Conservation (phyloP, 2,888 invertebrate species). For the Pinctada fucata region DNA sequence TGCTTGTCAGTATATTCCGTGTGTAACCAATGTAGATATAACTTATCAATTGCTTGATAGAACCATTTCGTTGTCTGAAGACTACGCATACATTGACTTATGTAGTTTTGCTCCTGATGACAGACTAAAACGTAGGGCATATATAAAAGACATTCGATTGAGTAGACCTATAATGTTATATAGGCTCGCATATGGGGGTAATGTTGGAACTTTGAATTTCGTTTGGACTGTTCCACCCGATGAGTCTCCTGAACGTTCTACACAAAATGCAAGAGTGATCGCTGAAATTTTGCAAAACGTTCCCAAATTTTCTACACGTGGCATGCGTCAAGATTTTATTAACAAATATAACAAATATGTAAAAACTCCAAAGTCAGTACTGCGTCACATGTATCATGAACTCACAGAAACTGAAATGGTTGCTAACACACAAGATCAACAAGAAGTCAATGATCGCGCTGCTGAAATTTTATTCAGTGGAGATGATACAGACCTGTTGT, state of each 20-base stretch:
- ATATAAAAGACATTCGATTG: slow-evolving; percentile 12
- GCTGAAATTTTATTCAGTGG: slow-evolving; percentile 18
- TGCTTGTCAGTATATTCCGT: background rate
- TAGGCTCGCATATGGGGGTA: slow-evolving; percentile 20
- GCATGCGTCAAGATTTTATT: slow-evolving; percentile 29
- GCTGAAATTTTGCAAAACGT: slow-evolving; percentile 7
- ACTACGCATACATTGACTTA: slow-evolving; percentile 16
- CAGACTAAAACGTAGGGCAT: slow-evolving; percentile 9
- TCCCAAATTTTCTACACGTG: slow-evolving; percentile 28
- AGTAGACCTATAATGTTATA: slow-evolving; percentile 16
- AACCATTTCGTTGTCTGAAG: background rate
- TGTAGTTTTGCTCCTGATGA: slow-evolving; percentile 9
- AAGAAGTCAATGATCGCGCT: slow-evolving; percentile 15
- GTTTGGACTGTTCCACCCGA: slow-evolving; percentile 25
- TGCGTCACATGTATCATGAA: slow-evolving; percentile 23
- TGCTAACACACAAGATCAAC: background rate
- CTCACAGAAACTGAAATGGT: slow-evolving; percentile 6
- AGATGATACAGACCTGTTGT: slow-evolving; percentile 25
- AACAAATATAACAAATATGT: slow-evolving; percentile 30
- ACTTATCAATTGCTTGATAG: background rate
- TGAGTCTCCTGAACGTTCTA: background rate
- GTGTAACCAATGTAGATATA: background rate
- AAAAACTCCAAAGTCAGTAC: slow-evolving; percentile 28
- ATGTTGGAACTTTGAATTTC: slow-evolving; percentile 20
- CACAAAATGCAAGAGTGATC: background rate